A percentile compares a stretch with the other conserved stretches of the same genome.
Evolutionary conservation across 2,113 vertebrate genomes (phyloP).

Genomic region (Centropristis striata): DNA sequence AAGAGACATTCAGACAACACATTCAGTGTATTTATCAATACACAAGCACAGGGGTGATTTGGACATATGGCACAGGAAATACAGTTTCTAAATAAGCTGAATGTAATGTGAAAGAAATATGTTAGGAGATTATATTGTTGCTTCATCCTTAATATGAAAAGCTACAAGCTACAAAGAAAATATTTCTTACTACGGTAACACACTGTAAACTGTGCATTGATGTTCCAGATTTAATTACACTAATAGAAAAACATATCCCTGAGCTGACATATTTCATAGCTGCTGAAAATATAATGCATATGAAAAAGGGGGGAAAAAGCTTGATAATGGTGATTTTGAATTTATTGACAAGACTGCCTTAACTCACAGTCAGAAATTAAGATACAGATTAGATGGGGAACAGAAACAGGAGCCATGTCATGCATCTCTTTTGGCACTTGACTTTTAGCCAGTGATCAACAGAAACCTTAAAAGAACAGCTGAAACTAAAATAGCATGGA

Average conservation of each 20-base stretch:
- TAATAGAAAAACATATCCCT: not conserved
- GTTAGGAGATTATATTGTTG: not conserved
- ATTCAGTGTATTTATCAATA: not conserved
- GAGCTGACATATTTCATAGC: not conserved
- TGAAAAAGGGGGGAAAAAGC: not conserved
- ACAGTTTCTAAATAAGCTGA: not conserved
- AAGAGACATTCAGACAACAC: not conserved
- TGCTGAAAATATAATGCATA: not conserved
- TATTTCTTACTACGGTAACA: not conserved
- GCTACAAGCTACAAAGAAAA: not conserved
- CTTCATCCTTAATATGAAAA: not conserved
- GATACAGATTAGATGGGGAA: conserved; percentile 26
- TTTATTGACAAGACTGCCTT: conserved; percentile 54
- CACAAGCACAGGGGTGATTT: not conserved
- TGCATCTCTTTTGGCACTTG: conserved; percentile 67
- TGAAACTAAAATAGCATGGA: conserved; percentile 28
- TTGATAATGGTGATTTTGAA: conserved; percentile 26
- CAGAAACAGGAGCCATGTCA: conserved; percentile 19
- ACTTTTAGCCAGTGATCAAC: conserved; percentile 18
- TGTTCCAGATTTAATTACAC: not conserved
- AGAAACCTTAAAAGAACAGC: conserved; percentile 15
- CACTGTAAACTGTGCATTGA: not conserved
- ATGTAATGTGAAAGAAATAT: not conserved
- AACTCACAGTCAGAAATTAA: conserved; percentile 25
- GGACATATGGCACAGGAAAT: too few relatives aligned